These are phyloP conservation scores for Macrobrachium nipponense DNA, from an alignment of 1,140 invertebrate species.

Conservation along the genomic window DNA sequence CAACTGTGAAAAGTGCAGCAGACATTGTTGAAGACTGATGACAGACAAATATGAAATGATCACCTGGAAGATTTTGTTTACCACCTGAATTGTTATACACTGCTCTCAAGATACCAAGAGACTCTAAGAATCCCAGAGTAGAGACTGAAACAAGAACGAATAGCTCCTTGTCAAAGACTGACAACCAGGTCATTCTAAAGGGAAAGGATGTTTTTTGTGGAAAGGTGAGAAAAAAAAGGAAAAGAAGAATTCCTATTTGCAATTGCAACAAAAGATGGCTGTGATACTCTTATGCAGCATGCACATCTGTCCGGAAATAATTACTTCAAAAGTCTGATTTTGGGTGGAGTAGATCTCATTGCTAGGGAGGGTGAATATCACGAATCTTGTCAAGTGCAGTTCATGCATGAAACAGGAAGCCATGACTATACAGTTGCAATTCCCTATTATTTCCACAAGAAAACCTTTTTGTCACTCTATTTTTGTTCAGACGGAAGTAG, in stretches of 20 bases:
- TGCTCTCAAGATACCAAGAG: slow-evolving; percentile 24
- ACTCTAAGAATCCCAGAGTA: not conserved
- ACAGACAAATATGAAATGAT: slow-evolving; percentile 4
- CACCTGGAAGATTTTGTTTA: slow-evolving; percentile 26
- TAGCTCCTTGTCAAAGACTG: slow-evolving; percentile 18
- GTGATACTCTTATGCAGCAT: slow-evolving; percentile 17
- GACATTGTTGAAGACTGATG: not conserved
- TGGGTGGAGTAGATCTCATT: slow-evolving; percentile 8
- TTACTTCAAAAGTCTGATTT: slow-evolving; percentile 9
- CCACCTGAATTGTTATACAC: slow-evolving; percentile 19
- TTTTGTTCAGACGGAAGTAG: too few relatives aligned
- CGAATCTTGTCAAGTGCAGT: slow-evolving; percentile 21
- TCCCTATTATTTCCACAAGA: not conserved
- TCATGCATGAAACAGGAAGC: slow-evolving; percentile 13
- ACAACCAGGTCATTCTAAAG: slow-evolving; percentile 15
- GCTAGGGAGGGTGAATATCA: slow-evolving; percentile 9
- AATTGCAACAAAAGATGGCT: slow-evolving; percentile 21
- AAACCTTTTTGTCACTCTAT: slow-evolving; percentile 22
- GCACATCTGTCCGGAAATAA: slow-evolving; percentile 13
- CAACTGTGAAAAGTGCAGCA: slow-evolving; percentile 20
- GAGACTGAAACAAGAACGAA: slow-evolving; percentile 23
- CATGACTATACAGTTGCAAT: not conserved
- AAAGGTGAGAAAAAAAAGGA: slow-evolving; percentile 5
- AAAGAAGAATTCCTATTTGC: slow-evolving; percentile 12
- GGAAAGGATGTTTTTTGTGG: not conserved